Conservation (phyloP, 2,888 invertebrate genomes). For the Helleia helle region DNA sequence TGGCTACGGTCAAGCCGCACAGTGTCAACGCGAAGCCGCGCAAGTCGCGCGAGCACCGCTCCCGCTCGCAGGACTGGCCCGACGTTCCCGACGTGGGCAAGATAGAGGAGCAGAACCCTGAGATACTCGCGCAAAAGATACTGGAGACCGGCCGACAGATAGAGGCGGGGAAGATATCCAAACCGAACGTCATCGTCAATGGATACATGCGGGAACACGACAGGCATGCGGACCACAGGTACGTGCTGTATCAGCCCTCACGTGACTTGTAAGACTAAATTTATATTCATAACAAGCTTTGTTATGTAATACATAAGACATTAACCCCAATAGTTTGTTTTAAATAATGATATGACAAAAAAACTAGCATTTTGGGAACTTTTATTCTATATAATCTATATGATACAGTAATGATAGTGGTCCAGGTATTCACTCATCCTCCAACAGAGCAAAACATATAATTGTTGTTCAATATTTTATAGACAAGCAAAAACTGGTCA, state of each 20-base stretch:
- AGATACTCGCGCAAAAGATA: constrained; percentile 91
- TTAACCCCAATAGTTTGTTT: too few species aligned
- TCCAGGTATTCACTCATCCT: too few species aligned
- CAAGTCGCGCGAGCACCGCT: constrained; percentile 80
- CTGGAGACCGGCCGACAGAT: constrained; percentile 91
- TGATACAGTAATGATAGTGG: too few species aligned
- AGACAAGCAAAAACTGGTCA: constrained; percentile 25
- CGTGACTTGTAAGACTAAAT: too few species aligned
- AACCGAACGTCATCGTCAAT: constrained; percentile 57
- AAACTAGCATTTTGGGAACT: too few species aligned
- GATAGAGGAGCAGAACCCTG: constrained; percentile 94
- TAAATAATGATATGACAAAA: too few species aligned
- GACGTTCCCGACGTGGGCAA: constrained; percentile 92
- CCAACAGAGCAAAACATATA: too few species aligned
- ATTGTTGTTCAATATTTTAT: too few species aligned
- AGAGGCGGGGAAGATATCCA: constrained; percentile 83
- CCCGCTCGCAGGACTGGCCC: constrained; percentile 92
- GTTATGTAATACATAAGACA: too few species aligned
- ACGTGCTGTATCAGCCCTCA: too few species aligned
- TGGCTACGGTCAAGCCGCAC: constrained; percentile 61
- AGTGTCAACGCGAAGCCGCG: constrained; percentile 50
- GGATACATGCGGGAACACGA: constrained; percentile 49
- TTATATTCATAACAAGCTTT: too few species aligned
- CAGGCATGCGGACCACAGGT: constrained; percentile 36
- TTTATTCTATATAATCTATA: too few species aligned